These are phyloP conservation scores for Chrysomela aeneicollis DNA, from an alignment of 2,888 invertebrate genomes.

Conservation along the genomic window DNA sequence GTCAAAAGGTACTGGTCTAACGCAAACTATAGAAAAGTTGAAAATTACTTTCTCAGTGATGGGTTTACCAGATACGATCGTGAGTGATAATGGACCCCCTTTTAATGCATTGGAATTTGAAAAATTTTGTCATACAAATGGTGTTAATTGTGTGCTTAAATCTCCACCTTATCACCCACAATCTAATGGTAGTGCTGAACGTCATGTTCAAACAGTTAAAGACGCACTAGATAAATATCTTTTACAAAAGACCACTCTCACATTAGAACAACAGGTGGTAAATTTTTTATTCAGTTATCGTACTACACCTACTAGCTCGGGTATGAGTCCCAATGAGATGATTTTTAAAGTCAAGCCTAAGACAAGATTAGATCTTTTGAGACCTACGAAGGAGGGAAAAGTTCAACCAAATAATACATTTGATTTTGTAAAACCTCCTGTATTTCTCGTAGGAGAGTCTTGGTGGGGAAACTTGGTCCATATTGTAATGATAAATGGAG, in stretches of 20 bases:
- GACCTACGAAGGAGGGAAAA: slow-evolving; percentile 55
- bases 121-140: slow-evolving; percentile 3
- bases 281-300: slow-evolving; percentile 32
- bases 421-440: background rate
- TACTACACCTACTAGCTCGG: background rate
- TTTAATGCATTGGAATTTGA: background rate
- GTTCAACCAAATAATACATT: no score
- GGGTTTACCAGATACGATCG: slow-evolving; percentile 3
- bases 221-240: background rate
- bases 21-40: slow-evolving; percentile 7
- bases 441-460: background rate
- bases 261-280: slow-evolving; percentile 11
- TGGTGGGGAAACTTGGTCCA: background rate
- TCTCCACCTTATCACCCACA: background rate
- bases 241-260: background rate
- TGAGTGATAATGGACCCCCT: slow-evolving; percentile 12
- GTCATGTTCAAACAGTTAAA: background rate
- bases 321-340: background rate
- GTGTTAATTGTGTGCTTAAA: background rate
- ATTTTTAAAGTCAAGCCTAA: slow-evolving; percentile 10
- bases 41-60: slow-evolving; percentile 5
- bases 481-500: background rate
- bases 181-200: background rate
- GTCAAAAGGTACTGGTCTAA: background rate
- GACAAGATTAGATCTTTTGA: background rate